Base-by-base conservation (phyloP, 2,113 vertebrate genomes). In the Okapia johnstoni region DNA sequence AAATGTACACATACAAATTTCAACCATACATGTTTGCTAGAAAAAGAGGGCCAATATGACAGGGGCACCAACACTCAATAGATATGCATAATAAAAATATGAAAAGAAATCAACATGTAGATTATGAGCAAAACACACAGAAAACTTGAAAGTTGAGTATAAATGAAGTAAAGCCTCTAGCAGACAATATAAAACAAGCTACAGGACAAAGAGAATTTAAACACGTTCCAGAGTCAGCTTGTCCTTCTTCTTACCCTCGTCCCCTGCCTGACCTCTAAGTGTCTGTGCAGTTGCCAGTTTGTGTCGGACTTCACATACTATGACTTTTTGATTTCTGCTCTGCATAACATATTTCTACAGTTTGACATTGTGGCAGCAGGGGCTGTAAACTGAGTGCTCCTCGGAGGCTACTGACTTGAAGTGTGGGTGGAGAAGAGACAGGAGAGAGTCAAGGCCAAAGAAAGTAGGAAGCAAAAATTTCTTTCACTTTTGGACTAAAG, bases 351-450 rank as follows among this genome's bases (percentile, higher is more conserved):
- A 97, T 94, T 96, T 97, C 86, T 93, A 95, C 55, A 28, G 70
- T 96, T 54, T 96, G 98, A 98, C 96, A 96, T 23, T 83, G 48
- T 15, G 19, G 76, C 7, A 88, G 94, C 8, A 14, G 43, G 58
- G 95, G 48, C 96, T 97, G 95, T 97, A 97, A 98, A 97, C 83
- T 86, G 97, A 98, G 97, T 83, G 95, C 25, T 98, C 97, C 96
- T 98, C 85, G 26, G 79, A 98, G 98, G 94, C 97, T 96, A 95
- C 25, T 15, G 96, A 91, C 52, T 54, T 2, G 28, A 63, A 96
- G 95, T 23, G 92, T 95, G 86, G 11, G 10, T 97, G 87, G 96
- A 92, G 43, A 97, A 97, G 94, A 95, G 66, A 85, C 87, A 96
- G 93, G 50, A 90, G 79, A 85, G 83, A 91, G 92, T 55, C 60